These are phyloP conservation scores for Tonatia bakeri DNA, from an alignment of 2,113 vertebrate genomes.

Conservation along the genomic window DNA sequence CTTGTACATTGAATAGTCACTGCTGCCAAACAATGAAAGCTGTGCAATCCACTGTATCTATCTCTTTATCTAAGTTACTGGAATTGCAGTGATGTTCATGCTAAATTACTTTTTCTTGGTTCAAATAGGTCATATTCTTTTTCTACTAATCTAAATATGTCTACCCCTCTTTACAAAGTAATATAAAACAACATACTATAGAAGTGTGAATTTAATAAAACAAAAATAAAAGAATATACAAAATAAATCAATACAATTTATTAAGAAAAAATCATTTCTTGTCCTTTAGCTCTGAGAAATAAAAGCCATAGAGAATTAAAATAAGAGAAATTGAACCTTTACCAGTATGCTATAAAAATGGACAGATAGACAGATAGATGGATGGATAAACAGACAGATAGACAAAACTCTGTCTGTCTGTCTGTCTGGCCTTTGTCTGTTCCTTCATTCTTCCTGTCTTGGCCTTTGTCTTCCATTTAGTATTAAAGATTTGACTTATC, in stretches of 20 bases:
- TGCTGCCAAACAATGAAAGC: background rate
- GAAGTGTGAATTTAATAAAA: background rate
- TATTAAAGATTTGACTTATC: background rate
- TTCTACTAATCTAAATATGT: background rate
- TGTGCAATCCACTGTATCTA: background rate
- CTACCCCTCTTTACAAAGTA: background rate
- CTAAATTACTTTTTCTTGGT: background rate
- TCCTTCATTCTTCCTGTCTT: background rate
- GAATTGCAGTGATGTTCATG: background rate
- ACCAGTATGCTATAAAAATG: background rate
- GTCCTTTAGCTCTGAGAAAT: background rate
- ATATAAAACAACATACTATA: background rate
- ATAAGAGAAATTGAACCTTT: background rate
- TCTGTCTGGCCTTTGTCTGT: no score
- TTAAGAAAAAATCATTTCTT: background rate
- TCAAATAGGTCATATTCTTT: background rate
- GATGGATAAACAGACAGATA: background rate
- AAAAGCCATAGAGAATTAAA: background rate
- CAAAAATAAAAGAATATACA: background rate
- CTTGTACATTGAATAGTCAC: background rate
- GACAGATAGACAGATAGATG: background rate
- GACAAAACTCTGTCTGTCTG: no score
- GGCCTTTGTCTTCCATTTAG: conserved; percentile 20
- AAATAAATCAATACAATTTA: background rate
- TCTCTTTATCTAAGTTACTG: background rate